phyloP scores from a whole-genome alignment of 2,797 vertebrate species.

The Diplodus sargus region DNA sequence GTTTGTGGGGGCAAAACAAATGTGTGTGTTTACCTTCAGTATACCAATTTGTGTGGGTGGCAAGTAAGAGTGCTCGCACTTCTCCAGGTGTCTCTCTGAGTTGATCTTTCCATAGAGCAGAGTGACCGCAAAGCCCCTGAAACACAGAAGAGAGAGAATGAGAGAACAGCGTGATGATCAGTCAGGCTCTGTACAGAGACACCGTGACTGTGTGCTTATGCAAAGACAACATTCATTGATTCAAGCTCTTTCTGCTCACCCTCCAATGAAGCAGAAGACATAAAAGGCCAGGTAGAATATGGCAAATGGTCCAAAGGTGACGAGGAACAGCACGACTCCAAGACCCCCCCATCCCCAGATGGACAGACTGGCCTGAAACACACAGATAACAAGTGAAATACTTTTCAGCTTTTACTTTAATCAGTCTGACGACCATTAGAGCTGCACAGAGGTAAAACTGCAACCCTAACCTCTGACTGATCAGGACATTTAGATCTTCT shows the following conservation, averaged over 20 bases:
- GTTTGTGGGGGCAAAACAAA: slow-evolving; percentile 8
- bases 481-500: neutral
- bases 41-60: slow-evolving; percentile 91
- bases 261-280: slow-evolving; percentile 98
- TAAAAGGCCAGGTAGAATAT: slow-evolving; percentile 99
- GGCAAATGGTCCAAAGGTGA: slow-evolving; percentile 98
- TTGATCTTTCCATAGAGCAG: slow-evolving; percentile 98
- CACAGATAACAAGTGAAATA: slow-evolving; percentile 24
- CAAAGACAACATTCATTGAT: neutral
- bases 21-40: slow-evolving; percentile 86
- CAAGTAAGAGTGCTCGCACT: slow-evolving; percentile 96
- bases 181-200: neutral
- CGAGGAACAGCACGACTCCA: slow-evolving; percentile 95
- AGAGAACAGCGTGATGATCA: neutral
- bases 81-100: slow-evolving; percentile 97
- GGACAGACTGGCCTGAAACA: slow-evolving; percentile 95
- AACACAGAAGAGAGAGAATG: slow-evolving; percentile 54
- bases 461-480: neutral
- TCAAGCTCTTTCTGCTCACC: slow-evolving; percentile 86
- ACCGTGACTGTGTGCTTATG: neutral
- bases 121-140: slow-evolving; percentile 94
- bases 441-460: neutral
- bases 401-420: neutral
- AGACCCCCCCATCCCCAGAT: slow-evolving; percentile 99
- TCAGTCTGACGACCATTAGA: neutral